Conservation (phyloP, 2,113 vertebrate genomes). For the Burhinus bistriatus region DNA sequence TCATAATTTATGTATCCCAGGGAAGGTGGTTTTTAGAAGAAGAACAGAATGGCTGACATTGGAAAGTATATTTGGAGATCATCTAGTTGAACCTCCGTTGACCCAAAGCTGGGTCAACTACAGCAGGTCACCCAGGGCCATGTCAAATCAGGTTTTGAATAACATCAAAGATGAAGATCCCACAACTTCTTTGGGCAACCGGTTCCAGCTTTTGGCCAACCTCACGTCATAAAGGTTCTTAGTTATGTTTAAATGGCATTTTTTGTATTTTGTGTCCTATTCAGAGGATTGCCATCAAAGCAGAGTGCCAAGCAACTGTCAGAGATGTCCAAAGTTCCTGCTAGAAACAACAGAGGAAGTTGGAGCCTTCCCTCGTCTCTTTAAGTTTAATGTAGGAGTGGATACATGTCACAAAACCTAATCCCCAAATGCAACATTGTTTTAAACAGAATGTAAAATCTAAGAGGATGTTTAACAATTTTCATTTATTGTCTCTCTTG, state of each 20-base stretch:
- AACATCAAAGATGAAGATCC: neutral
- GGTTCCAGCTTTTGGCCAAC: neutral
- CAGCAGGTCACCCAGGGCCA: neutral
- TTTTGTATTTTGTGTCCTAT: neutral
- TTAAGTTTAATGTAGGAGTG: neutral
- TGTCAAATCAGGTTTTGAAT: neutral
- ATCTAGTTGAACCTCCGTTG: neutral
- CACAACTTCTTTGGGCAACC: neutral
- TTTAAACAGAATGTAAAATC: neutral
- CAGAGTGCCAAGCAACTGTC: neutral
- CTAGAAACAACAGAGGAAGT: neutral
- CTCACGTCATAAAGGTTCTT: neutral
- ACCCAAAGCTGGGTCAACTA: neutral
- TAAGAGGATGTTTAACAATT: neutral
- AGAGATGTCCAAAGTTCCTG: neutral
- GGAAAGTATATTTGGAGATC: neutral
- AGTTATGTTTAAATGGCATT: neutral
- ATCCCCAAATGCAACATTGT: neutral
- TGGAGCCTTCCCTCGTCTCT: neutral
- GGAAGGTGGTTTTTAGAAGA: neutral
- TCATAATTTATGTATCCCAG: neutral
- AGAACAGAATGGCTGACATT: neutral
- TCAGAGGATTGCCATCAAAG: neutral
- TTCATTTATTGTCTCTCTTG: neutral
- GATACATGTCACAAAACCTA: neutral